These are phyloP conservation scores for Gonatopus flavifemur DNA, from an alignment of 1,140 invertebrate species.

Conservation along the genomic window DNA sequence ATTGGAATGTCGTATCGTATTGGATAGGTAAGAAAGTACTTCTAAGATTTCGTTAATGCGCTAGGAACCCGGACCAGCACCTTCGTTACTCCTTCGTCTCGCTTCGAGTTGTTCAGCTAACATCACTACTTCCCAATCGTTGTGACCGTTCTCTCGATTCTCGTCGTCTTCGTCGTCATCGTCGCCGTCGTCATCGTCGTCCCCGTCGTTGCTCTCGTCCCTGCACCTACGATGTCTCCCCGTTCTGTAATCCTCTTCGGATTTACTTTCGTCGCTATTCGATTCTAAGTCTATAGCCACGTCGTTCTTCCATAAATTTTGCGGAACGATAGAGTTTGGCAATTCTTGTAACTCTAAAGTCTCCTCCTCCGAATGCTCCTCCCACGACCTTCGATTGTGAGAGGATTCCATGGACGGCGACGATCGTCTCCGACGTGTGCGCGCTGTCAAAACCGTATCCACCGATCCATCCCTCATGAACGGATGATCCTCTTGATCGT, in stretches of 20 bases:
- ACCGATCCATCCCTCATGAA: constrained; percentile 64
- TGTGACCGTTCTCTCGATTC: constrained; percentile 49
- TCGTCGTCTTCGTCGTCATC: constrained; percentile 43
- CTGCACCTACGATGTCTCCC: constrained; percentile 28
- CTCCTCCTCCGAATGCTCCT: constrained; percentile 63
- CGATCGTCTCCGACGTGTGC: constrained; percentile 37
- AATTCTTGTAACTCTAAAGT: constrained; percentile 61
- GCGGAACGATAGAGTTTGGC: constrained; percentile 54
- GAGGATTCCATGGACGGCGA: constrained; percentile 47
- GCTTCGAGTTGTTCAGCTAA: constrained; percentile 71
- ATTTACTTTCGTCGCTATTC: constrained; percentile 49
- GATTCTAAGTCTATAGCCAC: constrained; percentile 59
- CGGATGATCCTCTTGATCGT: constrained; percentile 57
- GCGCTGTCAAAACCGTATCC: constrained; percentile 58
- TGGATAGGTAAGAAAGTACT: constrained; percentile 44
- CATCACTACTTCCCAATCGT: constrained; percentile 80
- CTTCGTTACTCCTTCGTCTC: constrained; percentile 58
- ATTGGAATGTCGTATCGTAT: constrained; percentile 31
- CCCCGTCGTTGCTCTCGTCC: constrained; percentile 44
- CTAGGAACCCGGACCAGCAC: constrained; percentile 53
- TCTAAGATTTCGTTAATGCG: constrained; percentile 52
- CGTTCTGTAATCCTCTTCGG: constrained; percentile 45
- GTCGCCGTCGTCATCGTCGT: constrained; percentile 24
- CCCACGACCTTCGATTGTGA: constrained; percentile 59
- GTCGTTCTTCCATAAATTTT: constrained; percentile 48